Evolutionary conservation across 2,888 invertebrate genomes (phyloP).

Genomic region (Ceratothoa steindachneri): DNA sequence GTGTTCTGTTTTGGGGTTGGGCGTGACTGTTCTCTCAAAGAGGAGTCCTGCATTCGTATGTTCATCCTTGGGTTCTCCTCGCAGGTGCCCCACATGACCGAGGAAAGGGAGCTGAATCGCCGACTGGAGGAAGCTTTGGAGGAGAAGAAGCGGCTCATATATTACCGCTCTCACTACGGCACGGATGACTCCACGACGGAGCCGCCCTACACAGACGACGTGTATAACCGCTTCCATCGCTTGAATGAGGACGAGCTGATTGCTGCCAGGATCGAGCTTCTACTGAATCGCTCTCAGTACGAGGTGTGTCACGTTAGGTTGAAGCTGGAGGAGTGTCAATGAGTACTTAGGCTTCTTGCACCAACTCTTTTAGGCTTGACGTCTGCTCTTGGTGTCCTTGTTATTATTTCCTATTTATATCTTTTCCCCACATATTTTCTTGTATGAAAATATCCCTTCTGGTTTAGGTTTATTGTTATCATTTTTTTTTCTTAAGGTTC

Average conservation of each 20-base stretch:
- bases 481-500: too few species aligned
- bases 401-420: too few species aligned
- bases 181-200: background rate
- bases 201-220: background rate
- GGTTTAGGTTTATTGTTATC: too few species aligned
- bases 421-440: too few species aligned
- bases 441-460: too few species aligned
- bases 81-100: background rate
- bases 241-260: background rate
- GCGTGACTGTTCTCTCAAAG: too few species aligned
- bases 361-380: too few species aligned
- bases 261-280: background rate
- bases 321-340: too few species aligned
- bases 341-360: too few species aligned
- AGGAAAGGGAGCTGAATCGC: background rate
- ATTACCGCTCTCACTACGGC: background rate
- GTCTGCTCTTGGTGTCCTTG: too few species aligned
- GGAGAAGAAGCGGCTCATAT: background rate
- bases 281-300: slow-evolving; percentile 1
- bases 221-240: background rate
- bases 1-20: too few species aligned
- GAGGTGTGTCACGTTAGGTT: background rate
- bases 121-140: background rate
- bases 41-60: too few species aligned
- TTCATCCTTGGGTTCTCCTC: background rate